Evolutionary conservation across 2,113 vertebrate species (phyloP), one percentile per base, ranked within the genome.

Genomic region (Mola mola): DNA sequence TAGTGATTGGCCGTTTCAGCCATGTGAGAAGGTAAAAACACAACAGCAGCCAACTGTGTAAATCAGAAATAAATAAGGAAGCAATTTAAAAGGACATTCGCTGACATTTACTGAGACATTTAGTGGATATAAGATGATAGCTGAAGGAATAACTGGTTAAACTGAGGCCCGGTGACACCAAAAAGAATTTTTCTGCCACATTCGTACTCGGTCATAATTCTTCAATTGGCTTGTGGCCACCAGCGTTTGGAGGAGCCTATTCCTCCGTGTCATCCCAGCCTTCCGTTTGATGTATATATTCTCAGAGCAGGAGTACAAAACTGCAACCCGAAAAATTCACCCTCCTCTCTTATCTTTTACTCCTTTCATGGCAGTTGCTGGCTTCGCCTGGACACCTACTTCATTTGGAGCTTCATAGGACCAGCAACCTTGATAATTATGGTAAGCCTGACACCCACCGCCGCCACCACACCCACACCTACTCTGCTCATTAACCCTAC

Each of bases 331-430:
- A 73, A 59, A 67, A 88, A 60, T 88, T 21, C 25, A 15, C 19
- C 1, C 33, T 17, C 47, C 33, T 56, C 64, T 57, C 38, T 47
- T 6, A 15, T 40, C 61, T 70, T 55, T 9, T n/a, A 12, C 36
- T 28, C 43, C 62, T 21, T 83, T 85, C 89, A 67, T 89, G 94
- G 84, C 94, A 99, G 97, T 89, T 99, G 97, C 92, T 99, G 97
- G 97, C 93, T 99, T 47, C 94, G 96, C 72, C 93, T 97, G 91
- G 97, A 99, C 93, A 99, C 96, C 63, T 98, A 99, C 91, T 99
- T 99, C 92, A 99, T 99, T 89, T 99, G 97, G 97, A 98, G 97
- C 90, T 99, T 99, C 93, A 98, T 98, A 93, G 97, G 97, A 90
- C 97, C 97, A 0, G 97, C 96, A 72, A 98, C 96, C 88, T 94